Evolutionary conservation across 2,113 vertebrate species (phyloP), one percentile per base, ranked within the genome.

Genomic region (Turdus rufiventris): DNA sequence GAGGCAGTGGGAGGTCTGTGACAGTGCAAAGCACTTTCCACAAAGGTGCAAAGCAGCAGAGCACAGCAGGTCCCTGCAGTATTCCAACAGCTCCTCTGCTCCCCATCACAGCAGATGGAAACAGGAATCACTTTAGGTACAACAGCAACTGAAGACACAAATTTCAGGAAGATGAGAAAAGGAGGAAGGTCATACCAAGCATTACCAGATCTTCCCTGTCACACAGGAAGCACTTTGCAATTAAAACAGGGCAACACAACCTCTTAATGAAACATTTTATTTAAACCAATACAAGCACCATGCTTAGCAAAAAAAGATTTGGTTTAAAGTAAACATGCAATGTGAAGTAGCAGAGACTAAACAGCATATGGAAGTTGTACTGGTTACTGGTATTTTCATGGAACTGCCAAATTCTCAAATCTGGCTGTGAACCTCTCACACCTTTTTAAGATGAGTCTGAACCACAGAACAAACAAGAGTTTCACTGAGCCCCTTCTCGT

Each of bases 271-370:
- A 98, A 97, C 91, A 77, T 97, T 98, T 98, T 98, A 97, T 98
- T 98, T 95, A 97, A 97, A 98, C 93, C 96, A 97, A 96, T 97
- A 98, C 97, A 98, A 98, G 97, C 97, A 98, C 97, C 98, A 98
- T 98, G 98, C 98, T 97, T 97, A 98, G 97, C 97, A 96, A 97
- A 94, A 89, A 96, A 88, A 97, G 88, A 95, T 96, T 96, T 96
- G 96, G 95, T 97, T 97, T 94, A 93, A 98, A 98, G 91, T 97
- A 97, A 97, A 98, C 98, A 98, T 98, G 98, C 98, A 96, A 23
- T 51, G 91, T 97, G 94, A 97, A 94, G 88, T 94, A 96, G 96
- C 94, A 96, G 96, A 98, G 93, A 96, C 97, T 94, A 86, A 96
- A 95, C 86, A 94, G 96, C 74, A 5, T 63, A 80, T 89, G 90